Evolutionary conservation across 1,140 invertebrate genomes (phyloP).

Genomic region (Colletes latitarsis): DNA sequence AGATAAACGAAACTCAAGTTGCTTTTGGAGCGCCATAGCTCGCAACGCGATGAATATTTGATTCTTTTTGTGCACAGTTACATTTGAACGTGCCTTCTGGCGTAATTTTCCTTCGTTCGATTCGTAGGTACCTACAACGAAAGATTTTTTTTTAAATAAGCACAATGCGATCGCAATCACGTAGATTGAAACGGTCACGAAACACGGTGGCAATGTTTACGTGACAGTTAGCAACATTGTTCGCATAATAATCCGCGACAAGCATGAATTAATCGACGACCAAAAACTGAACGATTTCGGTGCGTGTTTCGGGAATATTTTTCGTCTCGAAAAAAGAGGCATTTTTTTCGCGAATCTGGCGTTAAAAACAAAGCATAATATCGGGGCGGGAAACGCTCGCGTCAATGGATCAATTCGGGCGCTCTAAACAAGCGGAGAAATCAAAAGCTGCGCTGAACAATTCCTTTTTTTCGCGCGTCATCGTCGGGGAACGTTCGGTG

Average conservation of each 20-base stretch:
- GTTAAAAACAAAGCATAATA: neutral
- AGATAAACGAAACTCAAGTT: slow-evolving; percentile 25
- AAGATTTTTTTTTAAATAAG: neutral
- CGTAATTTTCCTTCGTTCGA: neutral
- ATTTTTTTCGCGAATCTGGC: neutral
- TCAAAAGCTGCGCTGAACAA: neutral
- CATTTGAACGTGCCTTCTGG: neutral
- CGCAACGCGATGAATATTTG: neutral
- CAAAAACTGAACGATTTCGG: slow-evolving; percentile 5
- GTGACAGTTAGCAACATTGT: slow-evolving; percentile 14
- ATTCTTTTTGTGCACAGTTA: neutral
- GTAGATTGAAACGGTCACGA: slow-evolving; percentile 9
- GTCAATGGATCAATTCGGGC: neutral
- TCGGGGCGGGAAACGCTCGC: neutral
- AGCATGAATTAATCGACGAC: neutral
- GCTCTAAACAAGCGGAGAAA: neutral
- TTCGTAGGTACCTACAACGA: neutral
- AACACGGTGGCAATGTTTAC: slow-evolving; percentile 3
- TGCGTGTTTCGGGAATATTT: neutral
- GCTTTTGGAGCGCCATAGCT: neutral
- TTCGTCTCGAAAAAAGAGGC: neutral
- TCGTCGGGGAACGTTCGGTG: neutral
- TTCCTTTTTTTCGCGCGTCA: neutral
- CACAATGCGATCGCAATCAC: too few relatives aligned
- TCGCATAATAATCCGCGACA: neutral